Conservation (phyloP, 2,797 vertebrate genomes). For the Sebastes itinus region DNA sequence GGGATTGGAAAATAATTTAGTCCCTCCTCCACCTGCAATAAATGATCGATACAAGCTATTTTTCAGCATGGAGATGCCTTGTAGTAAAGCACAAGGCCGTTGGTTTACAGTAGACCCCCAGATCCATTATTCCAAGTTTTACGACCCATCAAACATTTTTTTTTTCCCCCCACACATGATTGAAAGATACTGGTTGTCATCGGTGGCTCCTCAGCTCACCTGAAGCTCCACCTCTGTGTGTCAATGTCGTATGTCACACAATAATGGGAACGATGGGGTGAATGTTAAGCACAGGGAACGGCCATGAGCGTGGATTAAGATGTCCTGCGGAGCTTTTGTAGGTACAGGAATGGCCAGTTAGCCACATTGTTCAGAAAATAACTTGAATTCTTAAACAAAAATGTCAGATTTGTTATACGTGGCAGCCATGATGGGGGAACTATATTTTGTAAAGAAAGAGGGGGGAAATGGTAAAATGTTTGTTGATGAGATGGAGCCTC, state of each 20-base stretch:
- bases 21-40: conserved; percentile 49
- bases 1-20: conserved; percentile 77
- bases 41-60: conserved; percentile 73
- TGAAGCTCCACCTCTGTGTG: conserved; percentile 39
- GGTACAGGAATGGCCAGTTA: background rate
- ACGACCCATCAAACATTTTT: conserved; percentile 47
- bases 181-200: conserved; percentile 64
- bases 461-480: background rate
- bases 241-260: conserved; percentile 36
- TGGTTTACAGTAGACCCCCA: conserved; percentile 49
- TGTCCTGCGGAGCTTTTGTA: conserved; percentile 20
- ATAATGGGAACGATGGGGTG: conserved; percentile 28
- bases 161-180: conserved; percentile 8
- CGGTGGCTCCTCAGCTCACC: conserved; percentile 46
- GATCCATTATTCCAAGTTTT: conserved; percentile 64
- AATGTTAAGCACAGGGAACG: conserved; percentile 49
- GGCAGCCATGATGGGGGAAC: background rate
- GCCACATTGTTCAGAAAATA: background rate
- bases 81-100: conserved; percentile 65
- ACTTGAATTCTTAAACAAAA: background rate
- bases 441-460: background rate
- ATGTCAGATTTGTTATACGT: background rate
- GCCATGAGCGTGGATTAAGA: conserved; percentile 30
- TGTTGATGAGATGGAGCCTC: conserved; percentile 26
- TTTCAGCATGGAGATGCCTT: conserved; percentile 42